phyloP scores from a whole-genome alignment of 1,140 invertebrate genomes.

The Phenacoccus solenopsis region DNA sequence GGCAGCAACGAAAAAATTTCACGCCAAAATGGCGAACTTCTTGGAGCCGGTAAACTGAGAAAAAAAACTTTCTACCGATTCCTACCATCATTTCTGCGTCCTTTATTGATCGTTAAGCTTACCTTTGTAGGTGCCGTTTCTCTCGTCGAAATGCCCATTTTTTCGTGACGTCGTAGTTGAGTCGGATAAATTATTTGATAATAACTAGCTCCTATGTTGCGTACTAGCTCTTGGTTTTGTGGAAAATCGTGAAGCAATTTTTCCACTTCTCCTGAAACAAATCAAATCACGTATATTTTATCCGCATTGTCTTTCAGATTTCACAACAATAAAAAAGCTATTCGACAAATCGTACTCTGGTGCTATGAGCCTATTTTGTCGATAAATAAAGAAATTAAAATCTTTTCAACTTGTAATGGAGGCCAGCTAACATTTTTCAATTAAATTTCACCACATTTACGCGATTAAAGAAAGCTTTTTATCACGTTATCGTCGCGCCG shows the following conservation, averaged over 20 bases:
- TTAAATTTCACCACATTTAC: too few relatives aligned
- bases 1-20: background rate
- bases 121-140: conserved; percentile 72
- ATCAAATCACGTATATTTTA: too few relatives aligned
- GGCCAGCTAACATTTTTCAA: too few relatives aligned
- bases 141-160: conserved; percentile 84
- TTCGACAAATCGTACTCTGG: too few relatives aligned
- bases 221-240: conserved; percentile 81
- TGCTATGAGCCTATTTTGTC: too few relatives aligned
- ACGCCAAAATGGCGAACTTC: background rate
- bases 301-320: too few relatives aligned
- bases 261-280: conserved; percentile 68
- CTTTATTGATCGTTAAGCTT: conserved; percentile 30
- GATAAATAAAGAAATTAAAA: too few relatives aligned
- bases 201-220: conserved; percentile 74
- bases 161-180: conserved; percentile 83
- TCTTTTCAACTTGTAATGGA: too few relatives aligned
- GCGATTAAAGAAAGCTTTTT: too few relatives aligned
- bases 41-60: conserved; percentile 3
- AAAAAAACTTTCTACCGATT: background rate
- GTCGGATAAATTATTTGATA: conserved; percentile 92
- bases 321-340: too few relatives aligned
- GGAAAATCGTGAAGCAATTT: conserved; percentile 71
- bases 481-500: too few relatives aligned
- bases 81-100: background rate